Base-by-base conservation (phyloP, 2,797 vertebrate genomes). In the Tenualosa thibaudeaui region DNA sequence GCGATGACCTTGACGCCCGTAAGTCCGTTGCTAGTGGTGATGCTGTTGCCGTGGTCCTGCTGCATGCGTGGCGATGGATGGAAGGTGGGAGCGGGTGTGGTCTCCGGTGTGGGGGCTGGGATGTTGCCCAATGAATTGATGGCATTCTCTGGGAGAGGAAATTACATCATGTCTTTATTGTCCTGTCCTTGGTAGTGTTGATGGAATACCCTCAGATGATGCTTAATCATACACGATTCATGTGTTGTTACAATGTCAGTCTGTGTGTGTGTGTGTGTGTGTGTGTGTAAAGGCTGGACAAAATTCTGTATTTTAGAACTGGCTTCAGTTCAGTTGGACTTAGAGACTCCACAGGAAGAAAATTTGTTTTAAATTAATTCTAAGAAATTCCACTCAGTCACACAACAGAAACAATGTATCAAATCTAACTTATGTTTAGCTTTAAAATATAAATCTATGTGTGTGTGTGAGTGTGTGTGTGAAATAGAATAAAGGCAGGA, bases 101-200 rank as follows among this genome's bases (percentile, higher is more conserved):
- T 86, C 84, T 95, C 94, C 58, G 90, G 91, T 5, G 71, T 78
- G 40, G 71, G 71, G 71, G 7, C 71, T 17, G 71, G 71, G 37
- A 93, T 89, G 86, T 88, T 93, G 54, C 94, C 94, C 93, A 95
- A 94, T 89, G 92, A 93, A 58, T 91, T 94, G 90, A 96, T 95
- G 22, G 95, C 91, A 85, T 95, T 94, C 89, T 93, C 95, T 96
- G 83, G 43, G 40, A 26, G 82, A 56, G 40, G 83, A 62, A 50
- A 46, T 46, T 86, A 51, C 89, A n/a, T 88, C 71, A 46, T 65
- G 40, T 22, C 3, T 49, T 26, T 49, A 50, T 75, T 51, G 71
- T 86, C 82, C 83, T 46, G 71, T 22, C 40, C 5, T 19, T 46
- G 37, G 26, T 15, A 19, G 71, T 3, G 37, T 43, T 46, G 17